Base-by-base conservation (phyloP, 2,113 vertebrate species). In the Lepus timidus region DNA sequence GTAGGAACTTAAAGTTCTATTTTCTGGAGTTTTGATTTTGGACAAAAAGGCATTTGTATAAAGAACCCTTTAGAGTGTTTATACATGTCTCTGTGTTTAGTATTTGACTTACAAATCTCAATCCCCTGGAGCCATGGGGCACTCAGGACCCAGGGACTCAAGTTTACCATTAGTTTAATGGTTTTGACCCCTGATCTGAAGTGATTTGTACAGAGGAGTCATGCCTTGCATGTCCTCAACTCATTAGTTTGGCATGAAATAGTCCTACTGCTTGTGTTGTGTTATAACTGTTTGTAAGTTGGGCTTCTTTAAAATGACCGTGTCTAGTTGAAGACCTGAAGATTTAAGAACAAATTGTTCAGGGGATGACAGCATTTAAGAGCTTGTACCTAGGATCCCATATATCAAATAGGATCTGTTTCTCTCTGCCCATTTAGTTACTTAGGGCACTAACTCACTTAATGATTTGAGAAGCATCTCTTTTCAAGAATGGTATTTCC, bases 41-140 rank as follows among this genome's bases (percentile, higher is more conserved):
- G 52, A 88, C 83, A 91, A 74, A 86, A 94, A 92, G 36, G 6
- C 58, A 95, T 92, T 95, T 93, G 76, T 93, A 68, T 95, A 95
- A 94, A 95, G 71, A 90, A 87, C 80, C 85, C 83, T 27, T 61
- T 81, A 64, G 52, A 92, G 19, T 91, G 90, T 95, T 95, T 93
- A 95, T 36, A 74, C 51, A 85, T 85, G 73, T 62, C 44, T 92
- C 87, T 85, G 36, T 73, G 51, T 90, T 96, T 85, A 88, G 17
- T 65, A 75, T 85, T 86, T 90, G 95, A 86, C 71, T 91, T 88
- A 76, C 65, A 96, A 86, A 95, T 91, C n/a, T 76, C 39, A 93
- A 62, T 92, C 62, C 73, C 51, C 51, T 85, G 51, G 90, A 96
- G 92, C 67, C 88, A 76, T 51, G 36, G 39, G 39, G 16, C 36